phyloP scores from a whole-genome alignment of 1,140 invertebrate genomes.

The Scaptomyza montana region DNA sequence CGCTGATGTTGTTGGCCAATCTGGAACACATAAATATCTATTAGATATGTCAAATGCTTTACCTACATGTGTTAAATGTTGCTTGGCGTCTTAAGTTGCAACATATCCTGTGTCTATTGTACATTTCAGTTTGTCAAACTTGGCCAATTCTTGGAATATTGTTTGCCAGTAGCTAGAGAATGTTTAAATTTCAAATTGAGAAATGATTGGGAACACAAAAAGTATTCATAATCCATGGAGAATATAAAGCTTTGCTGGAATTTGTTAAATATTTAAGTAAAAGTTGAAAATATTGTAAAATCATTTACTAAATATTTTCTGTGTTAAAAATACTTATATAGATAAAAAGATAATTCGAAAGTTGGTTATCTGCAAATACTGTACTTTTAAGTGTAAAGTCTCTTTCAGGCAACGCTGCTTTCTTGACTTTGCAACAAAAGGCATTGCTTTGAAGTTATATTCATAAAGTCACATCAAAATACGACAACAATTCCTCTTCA shows the following conservation, averaged over 20 bases:
- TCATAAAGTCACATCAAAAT: neutral
- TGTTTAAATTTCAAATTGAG: too few relatives aligned
- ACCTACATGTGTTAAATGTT: neutral
- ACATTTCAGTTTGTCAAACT: conserved; percentile 12
- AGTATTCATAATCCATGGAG: neutral
- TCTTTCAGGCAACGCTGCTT: too few relatives aligned
- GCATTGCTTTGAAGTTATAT: neutral
- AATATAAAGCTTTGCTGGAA: neutral
- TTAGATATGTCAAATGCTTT: neutral
- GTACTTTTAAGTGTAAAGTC: too few relatives aligned
- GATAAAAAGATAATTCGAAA: too few relatives aligned
- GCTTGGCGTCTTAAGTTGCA: conserved; percentile 12
- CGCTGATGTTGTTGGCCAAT: conserved; percentile 29
- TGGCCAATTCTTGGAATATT: conserved; percentile 22
- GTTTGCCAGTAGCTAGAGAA: neutral
- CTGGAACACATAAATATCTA: conserved; percentile 11
- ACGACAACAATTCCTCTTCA: neutral
- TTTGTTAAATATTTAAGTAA: too few relatives aligned
- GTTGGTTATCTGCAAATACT: too few relatives aligned
- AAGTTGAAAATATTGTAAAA: neutral
- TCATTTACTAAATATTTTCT: too few relatives aligned
- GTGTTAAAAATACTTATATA: too few relatives aligned
- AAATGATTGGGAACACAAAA: neutral
- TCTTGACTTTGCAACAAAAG: too few relatives aligned
- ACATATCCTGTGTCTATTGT: conserved; percentile 17